Base-by-base conservation (phyloP, 2,888 invertebrate genomes). In the Pemphredon lugubris region DNA sequence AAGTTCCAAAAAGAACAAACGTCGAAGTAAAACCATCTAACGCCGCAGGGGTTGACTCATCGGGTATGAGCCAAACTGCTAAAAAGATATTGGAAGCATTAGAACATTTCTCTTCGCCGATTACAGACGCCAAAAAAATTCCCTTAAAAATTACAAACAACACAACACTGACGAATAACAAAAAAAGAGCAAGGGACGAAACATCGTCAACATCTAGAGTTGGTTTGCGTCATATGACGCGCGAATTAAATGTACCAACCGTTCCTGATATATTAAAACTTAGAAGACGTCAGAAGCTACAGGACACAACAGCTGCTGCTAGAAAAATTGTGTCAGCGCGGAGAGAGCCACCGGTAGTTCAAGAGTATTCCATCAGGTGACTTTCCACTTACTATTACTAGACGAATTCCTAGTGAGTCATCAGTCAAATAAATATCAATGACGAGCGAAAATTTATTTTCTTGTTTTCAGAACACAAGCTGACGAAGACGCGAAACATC, bases 21-120 rank as follows among this genome's bases (percentile, higher is more conserved):
- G 88, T 91, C 16, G 89, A 90, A 68, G 91, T 92, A 2, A 91
- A 91, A 73, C 91, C 92, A 2, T 88, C 90, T 1, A 91, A 88
- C 70, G 82, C 85, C 11, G 68, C 79, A 14, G 83, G 74, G 21
- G 83, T 83, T 42, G 89, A 88, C 54, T 87, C 88, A 58, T 85
- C 91, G 21, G 90, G 91, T 9, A 91, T 95, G 88, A 95, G 95
- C 84, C 92, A 93, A 74, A 95, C 96, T 2, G 94, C 97, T 0
- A 93, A 94, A 81, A 92, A 94, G 73, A 95, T 97, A 74, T 90
- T 97, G 82, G 94, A 95, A 82, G 92, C 96, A 3, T 90, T 97
- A 59, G 96, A 97, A 86, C 93, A 94, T 81, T 96, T 95, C 90
- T 94, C 96, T 0, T 95, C 96, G 1, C 96, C 97, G 0, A 90